Conservation (phyloP, 1,140 invertebrate species). For the Achatina immaculata region DNA sequence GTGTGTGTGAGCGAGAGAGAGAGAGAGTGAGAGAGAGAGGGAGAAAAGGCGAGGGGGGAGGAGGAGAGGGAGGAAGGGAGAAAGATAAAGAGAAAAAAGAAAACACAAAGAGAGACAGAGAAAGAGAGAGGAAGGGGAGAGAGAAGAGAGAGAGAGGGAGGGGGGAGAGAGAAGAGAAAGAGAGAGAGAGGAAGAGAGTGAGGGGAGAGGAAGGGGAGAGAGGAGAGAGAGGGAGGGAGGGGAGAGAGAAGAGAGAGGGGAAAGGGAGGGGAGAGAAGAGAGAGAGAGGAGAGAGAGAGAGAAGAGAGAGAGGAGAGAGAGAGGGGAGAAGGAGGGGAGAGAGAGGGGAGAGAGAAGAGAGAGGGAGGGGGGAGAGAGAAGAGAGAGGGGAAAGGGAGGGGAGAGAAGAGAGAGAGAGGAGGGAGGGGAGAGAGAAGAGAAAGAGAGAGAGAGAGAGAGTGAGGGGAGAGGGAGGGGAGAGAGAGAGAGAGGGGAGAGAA, state of each 20-base stretch:
- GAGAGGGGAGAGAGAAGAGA: neutral
- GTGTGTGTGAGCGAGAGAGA: no score
- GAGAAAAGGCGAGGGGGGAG: neutral
- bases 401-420: neutral
- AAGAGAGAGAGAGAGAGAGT: slow-evolving; percentile 23
- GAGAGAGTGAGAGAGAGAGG: no score
- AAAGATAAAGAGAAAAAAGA: neutral
- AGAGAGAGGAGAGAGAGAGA: neutral
- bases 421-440: neutral
- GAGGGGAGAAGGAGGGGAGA: neutral
- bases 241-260: neutral
- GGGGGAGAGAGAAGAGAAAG: neutral
- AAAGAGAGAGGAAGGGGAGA: neutral
- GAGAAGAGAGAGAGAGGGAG: neutral
- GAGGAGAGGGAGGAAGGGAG: neutral
- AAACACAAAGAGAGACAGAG: neutral
- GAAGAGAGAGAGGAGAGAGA: neutral
- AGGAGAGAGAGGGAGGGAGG: neutral
- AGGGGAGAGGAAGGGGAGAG: neutral
- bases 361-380: neutral
- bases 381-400: neutral
- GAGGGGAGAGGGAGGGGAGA: no score
- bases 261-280: neutral
- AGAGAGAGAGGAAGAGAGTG: neutral
- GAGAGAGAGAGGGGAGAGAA: no score